phyloP scores from a whole-genome alignment of 64 coral and sea anemone genomes.

The Stylophora pistillata region DNA sequence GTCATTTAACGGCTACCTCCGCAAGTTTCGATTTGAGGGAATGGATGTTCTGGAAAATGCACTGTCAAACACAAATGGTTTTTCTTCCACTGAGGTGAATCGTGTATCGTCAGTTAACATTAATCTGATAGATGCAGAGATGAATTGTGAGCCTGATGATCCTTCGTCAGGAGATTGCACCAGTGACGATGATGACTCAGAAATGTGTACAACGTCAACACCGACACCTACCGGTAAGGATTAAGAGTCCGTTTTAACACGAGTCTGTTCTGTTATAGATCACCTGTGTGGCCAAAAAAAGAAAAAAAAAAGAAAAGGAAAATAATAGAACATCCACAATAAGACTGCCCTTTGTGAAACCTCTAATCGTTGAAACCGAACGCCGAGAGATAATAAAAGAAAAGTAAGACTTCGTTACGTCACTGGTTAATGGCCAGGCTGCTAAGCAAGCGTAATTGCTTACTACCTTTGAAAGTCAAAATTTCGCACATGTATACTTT shows the following conservation, averaged over 20 bases:
- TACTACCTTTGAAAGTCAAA: too few species aligned
- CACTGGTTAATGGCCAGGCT: too few species aligned
- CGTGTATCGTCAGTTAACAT: neutral
- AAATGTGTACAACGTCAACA: neutral
- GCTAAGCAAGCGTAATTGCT: too few species aligned
- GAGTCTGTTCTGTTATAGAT: too few species aligned
- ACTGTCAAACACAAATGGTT: neutral
- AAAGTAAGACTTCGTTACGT: too few species aligned
- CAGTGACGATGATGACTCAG: slow-evolving; percentile 2
- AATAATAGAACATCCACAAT: too few species aligned
- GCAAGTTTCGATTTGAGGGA: slow-evolving; percentile 46
- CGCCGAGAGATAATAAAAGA: too few species aligned
- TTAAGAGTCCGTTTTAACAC: neutral
- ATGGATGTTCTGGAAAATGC: slow-evolving; percentile 42
- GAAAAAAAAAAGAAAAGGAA: too few species aligned
- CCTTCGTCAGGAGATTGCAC: neutral
- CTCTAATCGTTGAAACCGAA: too few species aligned
- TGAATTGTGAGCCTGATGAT: neutral
- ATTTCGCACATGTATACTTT: too few species aligned
- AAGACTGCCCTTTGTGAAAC: too few species aligned
- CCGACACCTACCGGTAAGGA: neutral
- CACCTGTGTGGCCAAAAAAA: too few species aligned
- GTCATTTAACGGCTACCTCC: slow-evolving; percentile 45
- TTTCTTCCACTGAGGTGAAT: neutral
- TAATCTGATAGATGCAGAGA: neutral